Evolutionary conservation across 2,113 vertebrate species (phyloP).

Genomic region (Aythya baeri): DNA sequence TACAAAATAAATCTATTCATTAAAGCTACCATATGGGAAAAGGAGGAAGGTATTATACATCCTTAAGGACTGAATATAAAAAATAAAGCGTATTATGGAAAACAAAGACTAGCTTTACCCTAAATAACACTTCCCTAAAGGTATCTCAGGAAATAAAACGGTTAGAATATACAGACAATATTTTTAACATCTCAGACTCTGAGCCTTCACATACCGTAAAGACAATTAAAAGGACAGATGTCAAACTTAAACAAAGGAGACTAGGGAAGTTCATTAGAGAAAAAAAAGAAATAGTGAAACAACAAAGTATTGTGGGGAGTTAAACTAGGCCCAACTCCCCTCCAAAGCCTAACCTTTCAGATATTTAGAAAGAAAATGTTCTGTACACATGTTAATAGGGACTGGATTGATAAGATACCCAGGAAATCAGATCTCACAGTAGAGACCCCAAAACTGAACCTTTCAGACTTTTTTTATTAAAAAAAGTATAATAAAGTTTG

Average conservation of each 20-base stretch:
- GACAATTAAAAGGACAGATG: neutral
- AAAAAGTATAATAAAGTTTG: neutral
- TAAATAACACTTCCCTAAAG: neutral
- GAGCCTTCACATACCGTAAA: neutral
- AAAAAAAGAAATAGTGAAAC: neutral
- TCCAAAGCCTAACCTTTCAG: no score
- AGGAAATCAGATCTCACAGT: neutral
- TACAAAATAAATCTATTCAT: neutral
- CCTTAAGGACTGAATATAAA: neutral
- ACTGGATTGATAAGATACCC: neutral
- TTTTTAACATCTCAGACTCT: neutral
- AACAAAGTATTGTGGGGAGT: neutral
- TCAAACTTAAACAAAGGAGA: neutral
- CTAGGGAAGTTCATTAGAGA: neutral
- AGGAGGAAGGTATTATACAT: neutral
- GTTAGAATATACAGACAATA: neutral
- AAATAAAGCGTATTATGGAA: neutral
- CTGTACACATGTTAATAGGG: neutral
- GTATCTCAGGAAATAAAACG: neutral
- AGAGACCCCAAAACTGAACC: neutral
- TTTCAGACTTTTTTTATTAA: neutral
- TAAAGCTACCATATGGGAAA: neutral
- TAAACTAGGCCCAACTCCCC: neutral
- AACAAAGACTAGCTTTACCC: neutral
- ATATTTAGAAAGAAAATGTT: neutral